Conservation (phyloP, 1,140 invertebrate genomes). For the Drosophila tristis region DNA sequence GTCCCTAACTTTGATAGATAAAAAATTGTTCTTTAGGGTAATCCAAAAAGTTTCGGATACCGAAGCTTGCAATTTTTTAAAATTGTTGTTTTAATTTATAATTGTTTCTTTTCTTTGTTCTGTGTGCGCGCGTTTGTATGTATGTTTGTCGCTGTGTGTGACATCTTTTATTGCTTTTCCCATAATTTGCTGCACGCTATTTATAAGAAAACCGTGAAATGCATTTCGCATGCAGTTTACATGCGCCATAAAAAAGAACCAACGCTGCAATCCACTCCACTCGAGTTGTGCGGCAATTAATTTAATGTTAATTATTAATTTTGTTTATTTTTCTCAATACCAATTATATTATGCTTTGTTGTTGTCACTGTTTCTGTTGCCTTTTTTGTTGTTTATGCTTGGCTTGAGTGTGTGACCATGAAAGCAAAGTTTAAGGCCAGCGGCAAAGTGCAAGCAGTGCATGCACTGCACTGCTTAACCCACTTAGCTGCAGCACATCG, state of each 20-base stretch:
- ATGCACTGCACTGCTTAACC: slow-evolving; percentile 26
- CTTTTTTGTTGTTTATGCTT: neutral
- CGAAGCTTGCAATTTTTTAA: neutral
- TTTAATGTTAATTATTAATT: slow-evolving; percentile 44
- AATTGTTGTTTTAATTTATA: slow-evolving; percentile 27
- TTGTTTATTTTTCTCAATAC: slow-evolving; percentile 15
- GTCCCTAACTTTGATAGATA: no score
- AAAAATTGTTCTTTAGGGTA: no score
- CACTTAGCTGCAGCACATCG: slow-evolving; percentile 7
- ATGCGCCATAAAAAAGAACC: neutral
- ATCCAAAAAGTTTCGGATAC: no score
- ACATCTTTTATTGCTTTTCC: slow-evolving; percentile 54
- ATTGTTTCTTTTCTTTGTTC: slow-evolving; percentile 30
- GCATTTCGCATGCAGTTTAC: slow-evolving; percentile 33
- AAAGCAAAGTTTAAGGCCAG: slow-evolving; percentile 39
- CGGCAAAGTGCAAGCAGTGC: slow-evolving; percentile 24
- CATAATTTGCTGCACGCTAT: slow-evolving; percentile 60
- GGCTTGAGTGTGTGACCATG: slow-evolving; percentile 17
- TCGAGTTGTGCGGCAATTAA: slow-evolving; percentile 29
- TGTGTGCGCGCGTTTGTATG: slow-evolving; percentile 7
- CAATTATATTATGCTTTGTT: slow-evolving; percentile 22
- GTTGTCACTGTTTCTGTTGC: slow-evolving; percentile 5
- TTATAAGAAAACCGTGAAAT: slow-evolving; percentile 33
- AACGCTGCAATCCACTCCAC: slow-evolving; percentile 5
- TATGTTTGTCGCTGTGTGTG: slow-evolving; percentile 29